Evolutionary conservation across 1,140 invertebrate species (phyloP).

Genomic region (Antheraea pernyi): DNA sequence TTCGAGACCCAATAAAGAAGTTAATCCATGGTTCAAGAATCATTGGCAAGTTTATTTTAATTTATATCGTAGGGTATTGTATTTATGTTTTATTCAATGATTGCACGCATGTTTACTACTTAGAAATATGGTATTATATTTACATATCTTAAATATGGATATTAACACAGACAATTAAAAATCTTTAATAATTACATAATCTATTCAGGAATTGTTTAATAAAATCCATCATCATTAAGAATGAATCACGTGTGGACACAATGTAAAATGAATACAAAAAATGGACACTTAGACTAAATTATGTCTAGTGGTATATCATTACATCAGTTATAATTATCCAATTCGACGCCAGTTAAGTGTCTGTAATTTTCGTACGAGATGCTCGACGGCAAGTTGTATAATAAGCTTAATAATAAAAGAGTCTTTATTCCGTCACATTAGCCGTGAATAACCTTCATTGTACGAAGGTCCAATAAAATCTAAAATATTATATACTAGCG

Average conservation of each 20-base stretch:
- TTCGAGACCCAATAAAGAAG: background rate
- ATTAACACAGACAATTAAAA: no score
- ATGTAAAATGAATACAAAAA: conserved; percentile 42
- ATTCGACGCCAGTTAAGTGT: conserved; percentile 53
- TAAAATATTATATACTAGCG: background rate
- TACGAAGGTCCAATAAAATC: background rate
- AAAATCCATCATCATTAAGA: conserved; percentile 6
- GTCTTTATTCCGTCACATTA: conserved; percentile 40
- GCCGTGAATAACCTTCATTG: background rate
- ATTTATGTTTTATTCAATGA: no score
- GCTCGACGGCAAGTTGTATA: conserved; percentile 40
- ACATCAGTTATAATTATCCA: conserved; percentile 53
- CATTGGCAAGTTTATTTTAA: no score
- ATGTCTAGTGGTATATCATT: conserved; percentile 49
- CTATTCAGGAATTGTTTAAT: background rate
- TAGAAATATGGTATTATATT: no score
- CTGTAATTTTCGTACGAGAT: conserved; percentile 53
- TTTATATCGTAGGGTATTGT: no score
- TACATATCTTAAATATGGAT: no score
- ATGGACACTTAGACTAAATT: conserved; percentile 37
- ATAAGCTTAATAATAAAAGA: conserved; percentile 48
- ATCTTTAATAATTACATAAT: background rate
- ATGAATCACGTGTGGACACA: background rate
- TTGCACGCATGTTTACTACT: no score
- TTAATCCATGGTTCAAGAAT: background rate